phyloP scores from a whole-genome alignment of 1,140 invertebrate genomes.

The Trichogramma pretiosum region DNA sequence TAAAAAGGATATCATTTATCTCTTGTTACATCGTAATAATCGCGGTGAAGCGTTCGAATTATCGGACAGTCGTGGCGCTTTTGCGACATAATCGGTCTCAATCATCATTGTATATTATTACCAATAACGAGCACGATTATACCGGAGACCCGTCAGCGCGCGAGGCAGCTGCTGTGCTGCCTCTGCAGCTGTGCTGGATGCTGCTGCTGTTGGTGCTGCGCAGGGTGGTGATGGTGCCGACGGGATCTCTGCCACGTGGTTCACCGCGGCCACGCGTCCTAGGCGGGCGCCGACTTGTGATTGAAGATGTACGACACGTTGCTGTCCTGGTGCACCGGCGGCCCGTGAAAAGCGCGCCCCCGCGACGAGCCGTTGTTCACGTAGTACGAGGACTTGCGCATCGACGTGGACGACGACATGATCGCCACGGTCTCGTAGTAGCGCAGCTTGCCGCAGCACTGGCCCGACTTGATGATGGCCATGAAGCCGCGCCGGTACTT shows the following conservation, averaged over 20 bases:
- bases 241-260: neutral
- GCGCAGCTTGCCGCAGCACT: conserved; percentile 71
- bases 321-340: conserved; percentile 56
- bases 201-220: neutral
- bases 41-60: too few species aligned
- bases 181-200: too few species aligned
- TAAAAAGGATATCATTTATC: too few species aligned
- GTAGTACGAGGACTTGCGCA: conserved; percentile 74
- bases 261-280: neutral
- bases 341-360: conserved; percentile 48
- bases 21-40: too few species aligned
- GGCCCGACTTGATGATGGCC: conserved; percentile 74
- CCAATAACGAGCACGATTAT: too few species aligned
- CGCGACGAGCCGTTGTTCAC: conserved; percentile 53
- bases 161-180: neutral
- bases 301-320: conserved; percentile 69
- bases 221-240: neutral
- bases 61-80: neutral
- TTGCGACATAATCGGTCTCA: neutral
- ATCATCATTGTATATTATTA: neutral
- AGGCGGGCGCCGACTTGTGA: conserved; percentile 41
- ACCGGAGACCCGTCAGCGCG: too few species aligned
- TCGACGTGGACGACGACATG: conserved; percentile 72
- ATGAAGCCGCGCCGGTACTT: conserved; percentile 90
- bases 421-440: conserved; percentile 77